Evolutionary conservation across 2,113 vertebrate genomes (phyloP).

Genomic region (Neogale vison): DNA sequence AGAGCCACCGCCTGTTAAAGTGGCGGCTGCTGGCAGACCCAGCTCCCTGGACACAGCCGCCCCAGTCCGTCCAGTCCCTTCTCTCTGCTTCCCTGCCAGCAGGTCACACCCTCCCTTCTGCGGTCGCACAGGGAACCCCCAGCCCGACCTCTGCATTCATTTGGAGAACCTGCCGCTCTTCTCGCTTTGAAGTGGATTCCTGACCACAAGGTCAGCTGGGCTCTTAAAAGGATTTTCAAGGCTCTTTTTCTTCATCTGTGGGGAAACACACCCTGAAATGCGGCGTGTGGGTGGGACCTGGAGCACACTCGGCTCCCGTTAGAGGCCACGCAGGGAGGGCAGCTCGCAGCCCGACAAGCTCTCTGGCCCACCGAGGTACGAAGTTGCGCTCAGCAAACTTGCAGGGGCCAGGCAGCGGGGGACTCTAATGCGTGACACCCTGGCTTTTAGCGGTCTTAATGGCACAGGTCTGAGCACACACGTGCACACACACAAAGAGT

Average conservation of each 20-base stretch:
- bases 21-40: rapidly evolving
- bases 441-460: neutral
- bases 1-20: rapidly evolving
- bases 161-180: rapidly evolving
- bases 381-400: neutral
- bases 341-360: rapidly evolving
- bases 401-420: rapidly evolving
- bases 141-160: neutral
- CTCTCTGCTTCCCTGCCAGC: neutral
- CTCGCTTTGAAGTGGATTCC: neutral
- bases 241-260: neutral
- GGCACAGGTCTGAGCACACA: neutral
- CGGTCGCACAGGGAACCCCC: rapidly evolving
- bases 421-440: rapidly evolving
- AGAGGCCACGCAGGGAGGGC: neutral
- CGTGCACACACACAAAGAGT: too few relatives aligned
- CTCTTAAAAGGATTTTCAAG: neutral
- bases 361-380: rapidly evolving
- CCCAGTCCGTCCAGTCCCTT: rapidly evolving
- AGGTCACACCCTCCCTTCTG: rapidly evolving
- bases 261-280: neutral
- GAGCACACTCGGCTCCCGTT: rapidly evolving
- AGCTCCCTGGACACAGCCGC: neutral
- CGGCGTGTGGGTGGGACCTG: neutral
- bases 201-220: neutral